Percentiles rank a stretch among this genome's conserved stretches.
Evolutionary conservation across 2,888 invertebrate species (phyloP).

Genomic region (Harpagoxenus sublaevis): DNA sequence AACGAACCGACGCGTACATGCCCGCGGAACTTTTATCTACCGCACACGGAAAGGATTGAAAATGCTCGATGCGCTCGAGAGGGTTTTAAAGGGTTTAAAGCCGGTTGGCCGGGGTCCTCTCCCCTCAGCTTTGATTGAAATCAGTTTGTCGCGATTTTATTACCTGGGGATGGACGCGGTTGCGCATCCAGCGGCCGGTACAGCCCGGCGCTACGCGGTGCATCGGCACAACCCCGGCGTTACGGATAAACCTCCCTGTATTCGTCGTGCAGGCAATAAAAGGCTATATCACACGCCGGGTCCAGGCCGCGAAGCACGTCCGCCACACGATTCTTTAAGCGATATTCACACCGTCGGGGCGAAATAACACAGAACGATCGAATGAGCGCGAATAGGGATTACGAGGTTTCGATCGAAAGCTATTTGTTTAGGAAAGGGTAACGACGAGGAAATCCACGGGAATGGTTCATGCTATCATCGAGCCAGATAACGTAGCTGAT

Average conservation of each 20-base stretch:
- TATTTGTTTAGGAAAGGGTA: slow-evolving; percentile 2
- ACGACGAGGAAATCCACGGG: slow-evolving; percentile 4
- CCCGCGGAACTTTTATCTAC: slow-evolving; percentile 53
- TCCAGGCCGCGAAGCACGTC: slow-evolving; percentile 15
- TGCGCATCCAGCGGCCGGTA: slow-evolving; percentile 31
- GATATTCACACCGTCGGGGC: slow-evolving; percentile 10
- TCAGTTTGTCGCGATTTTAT: slow-evolving; percentile 70
- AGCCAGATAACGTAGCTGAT: slow-evolving; percentile 2
- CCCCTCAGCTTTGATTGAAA: slow-evolving; percentile 65
- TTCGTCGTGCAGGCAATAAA: slow-evolving; percentile 41
- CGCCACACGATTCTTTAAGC: slow-evolving; percentile 27
- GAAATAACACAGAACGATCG: neutral
- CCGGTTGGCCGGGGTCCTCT: slow-evolving; percentile 9
- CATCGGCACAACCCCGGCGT: slow-evolving; percentile 20
- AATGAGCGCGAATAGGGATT: slow-evolving; percentile 29
- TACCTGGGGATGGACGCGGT: slow-evolving; percentile 58
- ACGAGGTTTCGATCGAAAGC: slow-evolving; percentile 25
- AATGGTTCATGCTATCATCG: slow-evolving; percentile 2
- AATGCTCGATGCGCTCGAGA: slow-evolving; percentile 54
- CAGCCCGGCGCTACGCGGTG: neutral
- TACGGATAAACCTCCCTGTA: slow-evolving; percentile 42
- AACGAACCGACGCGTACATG: slow-evolving; percentile 7
- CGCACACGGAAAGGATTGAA: slow-evolving; percentile 59
- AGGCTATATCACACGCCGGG: slow-evolving; percentile 18
- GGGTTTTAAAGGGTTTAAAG: slow-evolving; percentile 64